Evolutionary conservation across 2,888 invertebrate genomes (phyloP), one percentile per base, ranked within the genome.

Genomic region (Ischnura elegans): DNA sequence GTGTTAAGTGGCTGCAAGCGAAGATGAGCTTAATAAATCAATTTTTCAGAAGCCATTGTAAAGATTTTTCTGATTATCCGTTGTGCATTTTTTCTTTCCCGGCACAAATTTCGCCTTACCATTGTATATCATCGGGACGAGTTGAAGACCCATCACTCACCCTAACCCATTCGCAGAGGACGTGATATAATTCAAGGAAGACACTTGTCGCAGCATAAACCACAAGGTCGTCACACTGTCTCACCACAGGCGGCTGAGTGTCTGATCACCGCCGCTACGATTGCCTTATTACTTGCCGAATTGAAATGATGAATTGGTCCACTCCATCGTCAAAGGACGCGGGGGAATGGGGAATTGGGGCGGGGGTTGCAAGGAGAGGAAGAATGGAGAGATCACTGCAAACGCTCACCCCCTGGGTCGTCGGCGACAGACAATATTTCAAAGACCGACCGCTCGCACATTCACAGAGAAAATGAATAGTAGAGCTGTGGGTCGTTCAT

Each of bases 371-470:
- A 25, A 51, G 51, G 87, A 13, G 29, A 87, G 47, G 36, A 51
- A 25, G 47, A 51, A n/a, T 5, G 19, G 36, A 25, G 42, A 90
- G 61, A 61, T 19, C 36, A 42, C 42, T 16, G 61, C 42, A n/a
- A 43, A 90, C 36, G 61, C n/a, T 76, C 36, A n/a, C n/a, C 76
- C 29, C 76, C 61, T 25, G n/a, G 61, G n/a, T 61, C 61, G n/a
- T 19, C 36, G 76, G 13, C 36, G 36, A 36, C 6, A 29, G 36
- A 36, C n/a, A n/a, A n/a, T n/a, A 76, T 76, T 76, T 76, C 29
- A 76, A 76, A 76, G 76, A 76, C 76, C 76, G 76, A 29, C 76
- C 29, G 36, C 76, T 76, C 76, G 76, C 76, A 36, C 76, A 36
- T 36, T 36, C 51, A 51, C 51, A 19, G 76, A 25, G 76, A 76